phyloP scores from a whole-genome alignment of 2,113 vertebrate genomes.

The Fregetta grallaria region DNA sequence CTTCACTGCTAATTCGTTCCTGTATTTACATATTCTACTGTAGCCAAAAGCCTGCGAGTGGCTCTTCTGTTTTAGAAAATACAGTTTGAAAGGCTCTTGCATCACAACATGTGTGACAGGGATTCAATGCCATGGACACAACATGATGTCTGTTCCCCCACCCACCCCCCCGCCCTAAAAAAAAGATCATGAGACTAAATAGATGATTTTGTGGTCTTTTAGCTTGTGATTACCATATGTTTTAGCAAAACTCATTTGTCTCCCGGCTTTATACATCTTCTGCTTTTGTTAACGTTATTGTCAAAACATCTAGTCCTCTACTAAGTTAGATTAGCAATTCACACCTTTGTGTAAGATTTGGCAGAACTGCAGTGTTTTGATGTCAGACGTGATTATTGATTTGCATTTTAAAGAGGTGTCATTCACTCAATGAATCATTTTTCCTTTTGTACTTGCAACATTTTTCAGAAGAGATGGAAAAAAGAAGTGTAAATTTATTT shows the following conservation, averaged over 20 bases:
- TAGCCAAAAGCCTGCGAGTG: neutral
- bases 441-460: neutral
- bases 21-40: neutral
- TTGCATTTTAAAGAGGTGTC: conserved; percentile 21
- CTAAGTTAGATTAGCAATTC: neutral
- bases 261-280: neutral
- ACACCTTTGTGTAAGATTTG: neutral
- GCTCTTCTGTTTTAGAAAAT: neutral
- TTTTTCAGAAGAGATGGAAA: neutral
- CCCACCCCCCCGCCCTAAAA: neutral
- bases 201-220: neutral
- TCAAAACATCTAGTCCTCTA: neutral
- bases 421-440: neutral
- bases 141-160: neutral
- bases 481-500: neutral
- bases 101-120: neutral
- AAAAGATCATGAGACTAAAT: neutral
- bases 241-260: conserved; percentile 4
- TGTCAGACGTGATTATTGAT: conserved; percentile 6
- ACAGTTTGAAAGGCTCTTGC: neutral
- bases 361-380: neutral
- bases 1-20: neutral
- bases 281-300: neutral
- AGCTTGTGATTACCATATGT: neutral
- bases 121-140: neutral